Conservation (phyloP, 2,888 invertebrate genomes). For the Drosophila meridionalis region DNA sequence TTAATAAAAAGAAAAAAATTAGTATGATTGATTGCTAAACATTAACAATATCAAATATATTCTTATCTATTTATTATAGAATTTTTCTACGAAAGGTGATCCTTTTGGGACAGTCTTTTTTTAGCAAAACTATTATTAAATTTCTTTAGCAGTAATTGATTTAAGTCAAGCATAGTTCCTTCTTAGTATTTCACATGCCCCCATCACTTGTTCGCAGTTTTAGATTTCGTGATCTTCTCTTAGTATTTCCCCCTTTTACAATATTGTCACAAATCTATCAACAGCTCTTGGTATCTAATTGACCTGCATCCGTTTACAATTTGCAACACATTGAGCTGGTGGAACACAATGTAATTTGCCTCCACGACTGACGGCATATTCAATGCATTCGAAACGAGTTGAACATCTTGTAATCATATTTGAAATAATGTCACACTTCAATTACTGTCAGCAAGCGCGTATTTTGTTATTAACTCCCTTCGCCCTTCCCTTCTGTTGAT, state of each 20-base stretch:
- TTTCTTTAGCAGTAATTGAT: neutral
- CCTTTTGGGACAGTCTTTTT: too few species aligned
- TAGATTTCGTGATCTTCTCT: neutral
- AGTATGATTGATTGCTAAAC: too few species aligned
- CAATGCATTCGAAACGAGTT: constrained; percentile 41
- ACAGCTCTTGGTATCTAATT: constrained; percentile 47
- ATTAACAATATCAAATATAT: neutral
- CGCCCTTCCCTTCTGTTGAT: constrained; percentile 5
- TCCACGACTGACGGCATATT: constrained; percentile 25
- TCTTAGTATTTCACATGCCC: neutral
- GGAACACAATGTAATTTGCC: constrained; percentile 52
- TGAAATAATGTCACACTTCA: constrained; percentile 73
- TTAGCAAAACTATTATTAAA: too few species aligned
- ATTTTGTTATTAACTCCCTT: constrained; percentile 70
- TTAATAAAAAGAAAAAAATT: too few species aligned
- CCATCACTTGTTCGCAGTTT: neutral
- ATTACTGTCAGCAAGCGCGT: constrained; percentile 64
- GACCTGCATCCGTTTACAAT: constrained; percentile 42
- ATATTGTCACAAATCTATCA: constrained; percentile 34
- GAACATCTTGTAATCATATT: constrained; percentile 62
- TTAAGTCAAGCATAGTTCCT: neutral
- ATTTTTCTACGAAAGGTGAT: too few species aligned
- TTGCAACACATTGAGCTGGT: constrained; percentile 37
- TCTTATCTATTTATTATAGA: too few species aligned
- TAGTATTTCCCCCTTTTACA: neutral